Conservation (phyloP, 2,113 vertebrate genomes). For the Sapayoa aenigma region DNA sequence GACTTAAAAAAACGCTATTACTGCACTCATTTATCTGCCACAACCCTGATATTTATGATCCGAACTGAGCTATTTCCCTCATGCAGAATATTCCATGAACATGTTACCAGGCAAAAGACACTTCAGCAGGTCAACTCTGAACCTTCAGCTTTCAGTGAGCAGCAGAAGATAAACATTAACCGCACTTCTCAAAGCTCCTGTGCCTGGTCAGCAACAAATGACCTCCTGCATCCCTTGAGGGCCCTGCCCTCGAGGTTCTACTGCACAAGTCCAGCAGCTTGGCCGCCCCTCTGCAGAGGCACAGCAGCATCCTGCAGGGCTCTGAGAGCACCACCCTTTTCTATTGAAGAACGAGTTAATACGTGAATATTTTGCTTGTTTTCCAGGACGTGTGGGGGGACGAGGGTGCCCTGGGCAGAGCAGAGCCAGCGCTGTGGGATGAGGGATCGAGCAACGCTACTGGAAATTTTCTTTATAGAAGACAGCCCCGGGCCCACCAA, state of each 20-base stretch:
- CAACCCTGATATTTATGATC: accelerated
- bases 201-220: neutral
- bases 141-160: neutral
- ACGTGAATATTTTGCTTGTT: no score
- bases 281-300: no score
- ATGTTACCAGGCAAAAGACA: accelerated
- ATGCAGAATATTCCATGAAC: accelerated
- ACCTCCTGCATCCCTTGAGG: accelerated
- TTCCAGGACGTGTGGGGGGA: no score
- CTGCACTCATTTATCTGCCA: accelerated
- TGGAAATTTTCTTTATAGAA: no score
- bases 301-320: no score
- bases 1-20: accelerated
- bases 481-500: no score
- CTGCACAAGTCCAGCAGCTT: neutral
- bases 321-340: no score
- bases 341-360: no score
- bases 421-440: no score
- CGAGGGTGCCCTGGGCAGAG: no score
- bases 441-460: no score
- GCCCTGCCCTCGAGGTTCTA: accelerated
- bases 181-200: neutral
- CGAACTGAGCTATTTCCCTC: neutral
- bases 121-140: neutral
- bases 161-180: conserved; percentile 22